phyloP scores from a whole-genome alignment of 2,888 invertebrate genomes.

The Temnothorax unifasciatus region DNA sequence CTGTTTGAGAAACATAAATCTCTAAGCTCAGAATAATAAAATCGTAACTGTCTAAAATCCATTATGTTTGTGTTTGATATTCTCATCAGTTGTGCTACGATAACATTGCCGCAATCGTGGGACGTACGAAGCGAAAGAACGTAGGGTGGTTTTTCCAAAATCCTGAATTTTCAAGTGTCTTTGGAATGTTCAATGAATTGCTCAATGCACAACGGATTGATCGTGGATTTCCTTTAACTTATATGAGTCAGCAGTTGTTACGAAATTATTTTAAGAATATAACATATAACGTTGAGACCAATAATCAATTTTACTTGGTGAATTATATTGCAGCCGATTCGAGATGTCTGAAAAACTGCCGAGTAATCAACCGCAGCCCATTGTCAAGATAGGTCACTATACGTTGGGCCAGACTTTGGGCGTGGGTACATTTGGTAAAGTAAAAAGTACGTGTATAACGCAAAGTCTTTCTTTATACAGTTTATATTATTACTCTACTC shows the following conservation, averaged over 20 bases:
- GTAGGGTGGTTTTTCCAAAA: background rate
- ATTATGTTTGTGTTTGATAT: background rate
- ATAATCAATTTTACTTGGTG: background rate
- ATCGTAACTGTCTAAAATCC: background rate
- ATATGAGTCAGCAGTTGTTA: background rate
- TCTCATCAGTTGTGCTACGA: background rate
- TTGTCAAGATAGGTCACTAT: conserved; percentile 99
- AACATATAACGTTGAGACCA: background rate
- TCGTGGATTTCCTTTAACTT: background rate
- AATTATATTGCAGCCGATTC: conserved; percentile 35
- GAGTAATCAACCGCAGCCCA: conserved; percentile 88
- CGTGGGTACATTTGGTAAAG: conserved; percentile 99
- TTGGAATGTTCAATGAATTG: background rate
- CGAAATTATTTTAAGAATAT: background rate
- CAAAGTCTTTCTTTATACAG: background rate
- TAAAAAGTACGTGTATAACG: conserved; percentile 91
- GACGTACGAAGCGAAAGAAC: background rate
- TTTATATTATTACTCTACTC: background rate
- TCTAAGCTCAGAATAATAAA: background rate
- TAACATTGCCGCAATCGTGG: background rate
- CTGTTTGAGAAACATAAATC: background rate
- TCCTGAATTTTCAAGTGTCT: background rate
- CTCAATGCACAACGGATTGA: background rate
- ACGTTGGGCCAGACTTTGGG: conserved; percentile 97
- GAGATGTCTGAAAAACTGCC: conserved; percentile 82